phyloP scores from a whole-genome alignment of 2,113 vertebrate species.

The Plestiodon gilberti region DNA sequence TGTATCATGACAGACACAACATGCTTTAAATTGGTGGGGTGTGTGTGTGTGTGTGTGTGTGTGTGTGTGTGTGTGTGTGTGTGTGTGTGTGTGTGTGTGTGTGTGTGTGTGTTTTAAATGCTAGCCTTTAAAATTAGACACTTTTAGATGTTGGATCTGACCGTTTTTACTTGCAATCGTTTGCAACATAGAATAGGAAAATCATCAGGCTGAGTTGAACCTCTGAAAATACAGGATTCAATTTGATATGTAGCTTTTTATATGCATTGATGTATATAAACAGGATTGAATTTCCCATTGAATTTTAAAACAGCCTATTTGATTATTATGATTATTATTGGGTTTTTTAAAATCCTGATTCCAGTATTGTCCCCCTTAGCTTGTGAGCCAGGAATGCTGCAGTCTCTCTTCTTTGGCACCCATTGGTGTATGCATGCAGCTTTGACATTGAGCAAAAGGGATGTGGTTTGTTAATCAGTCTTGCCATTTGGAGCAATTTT shows the following conservation, averaged over 20 bases:
- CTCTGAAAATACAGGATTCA: not conserved
- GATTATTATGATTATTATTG: conserved; percentile 14
- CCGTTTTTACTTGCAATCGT: conserved; percentile 46
- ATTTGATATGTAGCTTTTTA: conserved; percentile 12
- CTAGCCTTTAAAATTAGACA: conserved; percentile 33
- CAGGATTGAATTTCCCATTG: conserved; percentile 31
- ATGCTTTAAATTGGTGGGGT: too few species aligned
- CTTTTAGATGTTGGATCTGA: conserved; percentile 50
- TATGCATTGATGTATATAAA: not conserved
- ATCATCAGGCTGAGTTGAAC: not conserved
- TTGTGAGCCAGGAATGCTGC: conserved; percentile 62
- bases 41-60: too few species aligned
- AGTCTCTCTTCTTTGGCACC: conserved; percentile 68
- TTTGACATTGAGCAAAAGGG: conserved; percentile 70
- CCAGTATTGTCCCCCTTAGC: conserved; percentile 15
- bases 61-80: too few species aligned
- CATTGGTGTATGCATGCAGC: conserved; percentile 54
- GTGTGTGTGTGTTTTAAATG: too few species aligned
- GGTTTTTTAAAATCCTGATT: conserved; percentile 49
- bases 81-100: too few species aligned
- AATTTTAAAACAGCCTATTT: conserved; percentile 41
- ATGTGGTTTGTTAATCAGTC: conserved; percentile 61
- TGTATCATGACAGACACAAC: conserved; percentile 33
- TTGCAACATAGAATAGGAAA: conserved; percentile 34
- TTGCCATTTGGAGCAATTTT: conserved; percentile 58